phyloP scores from a whole-genome alignment of 2,113 vertebrate genomes.

The Gymnorhina tibicen region DNA sequence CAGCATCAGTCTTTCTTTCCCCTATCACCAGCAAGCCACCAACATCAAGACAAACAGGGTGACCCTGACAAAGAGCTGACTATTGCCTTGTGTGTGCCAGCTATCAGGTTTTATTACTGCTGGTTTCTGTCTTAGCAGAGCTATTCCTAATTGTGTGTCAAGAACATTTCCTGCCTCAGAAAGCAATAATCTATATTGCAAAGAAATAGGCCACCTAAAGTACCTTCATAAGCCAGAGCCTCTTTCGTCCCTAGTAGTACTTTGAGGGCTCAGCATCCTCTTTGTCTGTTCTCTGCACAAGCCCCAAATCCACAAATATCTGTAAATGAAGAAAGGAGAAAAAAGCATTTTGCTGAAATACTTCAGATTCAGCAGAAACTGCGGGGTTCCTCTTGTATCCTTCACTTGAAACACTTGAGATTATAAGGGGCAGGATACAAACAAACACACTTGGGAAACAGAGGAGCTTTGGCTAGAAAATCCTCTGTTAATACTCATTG shows the following conservation, averaged over 20 bases:
- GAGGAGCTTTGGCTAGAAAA: neutral
- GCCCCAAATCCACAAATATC: neutral
- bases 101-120: neutral
- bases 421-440: neutral
- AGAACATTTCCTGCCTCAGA: neutral
- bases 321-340: neutral
- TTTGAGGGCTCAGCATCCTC: neutral
- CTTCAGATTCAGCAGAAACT: neutral
- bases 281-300: neutral
- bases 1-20: neutral
- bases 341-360: neutral
- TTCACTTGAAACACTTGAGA: neutral
- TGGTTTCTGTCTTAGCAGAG: neutral
- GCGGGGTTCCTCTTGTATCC: neutral
- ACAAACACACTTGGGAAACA: neutral
- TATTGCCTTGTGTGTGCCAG: constrained; percentile 1
- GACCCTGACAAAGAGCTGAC: constrained; percentile 47
- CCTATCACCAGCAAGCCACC: neutral
- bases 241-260: neutral
- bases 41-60: neutral
- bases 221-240: neutral
- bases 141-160: neutral
- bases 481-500: neutral
- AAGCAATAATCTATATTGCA: neutral
- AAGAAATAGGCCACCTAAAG: neutral